A percentile compares a stretch with the other conserved stretches of the same genome.
phyloP scores from a whole-genome alignment of 1,140 invertebrate genomes.

The Lepeophtheirus salmonis region DNA sequence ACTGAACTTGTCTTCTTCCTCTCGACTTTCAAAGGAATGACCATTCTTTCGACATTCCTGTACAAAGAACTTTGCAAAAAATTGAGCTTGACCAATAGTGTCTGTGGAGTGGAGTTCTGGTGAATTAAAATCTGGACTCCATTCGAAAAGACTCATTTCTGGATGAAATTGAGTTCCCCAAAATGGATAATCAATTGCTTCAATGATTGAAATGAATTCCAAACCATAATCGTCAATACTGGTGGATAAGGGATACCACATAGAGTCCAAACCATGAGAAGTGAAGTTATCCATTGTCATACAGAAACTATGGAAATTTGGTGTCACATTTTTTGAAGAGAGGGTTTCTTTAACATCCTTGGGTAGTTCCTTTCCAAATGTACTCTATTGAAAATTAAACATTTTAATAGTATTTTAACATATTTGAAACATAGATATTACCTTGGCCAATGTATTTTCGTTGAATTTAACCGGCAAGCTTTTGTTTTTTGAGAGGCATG shows the following conservation, averaged over 20 bases:
- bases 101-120: too few relatives aligned
- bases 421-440: too few relatives aligned
- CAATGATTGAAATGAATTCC: background rate
- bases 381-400: background rate
- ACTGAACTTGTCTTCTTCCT: too few relatives aligned
- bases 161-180: background rate
- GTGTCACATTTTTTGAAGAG: background rate
- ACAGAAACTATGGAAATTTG: background rate
- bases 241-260: background rate
- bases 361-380: background rate
- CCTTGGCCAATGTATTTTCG: background rate
- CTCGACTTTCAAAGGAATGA: too few relatives aligned
- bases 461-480: background rate
- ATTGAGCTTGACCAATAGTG: too few relatives aligned
- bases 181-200: background rate
- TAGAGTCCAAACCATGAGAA: background rate
- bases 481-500: background rate
- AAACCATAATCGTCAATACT: background rate
- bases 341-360: background rate
- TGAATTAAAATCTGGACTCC: too few relatives aligned
- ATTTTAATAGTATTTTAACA: background rate
- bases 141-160: background rate
- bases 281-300: background rate
- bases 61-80: too few relatives aligned
- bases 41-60: too few relatives aligned